Base-by-base conservation (phyloP, 2,888 invertebrate genomes). In the Papilio elwesi region DNA sequence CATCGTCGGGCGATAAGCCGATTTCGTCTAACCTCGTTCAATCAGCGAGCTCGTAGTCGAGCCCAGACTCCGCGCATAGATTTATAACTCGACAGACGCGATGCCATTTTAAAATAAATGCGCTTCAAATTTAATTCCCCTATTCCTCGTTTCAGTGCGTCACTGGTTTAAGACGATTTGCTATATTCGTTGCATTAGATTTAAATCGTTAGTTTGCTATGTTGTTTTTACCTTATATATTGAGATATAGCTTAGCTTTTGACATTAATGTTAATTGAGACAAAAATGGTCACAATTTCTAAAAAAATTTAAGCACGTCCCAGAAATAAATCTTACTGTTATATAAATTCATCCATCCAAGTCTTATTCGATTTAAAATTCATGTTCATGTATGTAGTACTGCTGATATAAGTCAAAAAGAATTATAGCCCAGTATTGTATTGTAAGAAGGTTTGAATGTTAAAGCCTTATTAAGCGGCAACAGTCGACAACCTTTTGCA, bases 1-100 rank as follows among this genome's bases (percentile, higher is more conserved):
- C 82, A 86, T 84, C 84, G 87, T 78, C 76, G 80, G 82, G 83
- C 88, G 87, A 87, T 90, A 92, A 91, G 89, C 90, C 88, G 90
- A 91, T 92, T 91, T 87, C 84, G 85, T 82, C 87, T 89, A 90
- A 90, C 89, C 87, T 90, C 86, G 88, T 91, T 88, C 91, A 90
- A 90, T 91, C 91, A 90, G 86, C 78, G 83, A 79, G 79, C 77
- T 77, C 79, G 76, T 83, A 82, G 84, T 81, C 80, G 79, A 12
- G 59, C 59, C 59, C 59, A 38, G 77, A 78, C 81, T 82, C 79
- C 81, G 80, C 77, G 78, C 78, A 77, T 78, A 82, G 80, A 82
- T 82, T 80, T 82, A 79, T 79, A 81, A 76, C 73, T 64, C 75
- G 67, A 75, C 77, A 81, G 80, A 81, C 77, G 80, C 78, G 81